phyloP scores from a whole-genome alignment of 1,140 invertebrate genomes.

The Orius insidiosus region DNA sequence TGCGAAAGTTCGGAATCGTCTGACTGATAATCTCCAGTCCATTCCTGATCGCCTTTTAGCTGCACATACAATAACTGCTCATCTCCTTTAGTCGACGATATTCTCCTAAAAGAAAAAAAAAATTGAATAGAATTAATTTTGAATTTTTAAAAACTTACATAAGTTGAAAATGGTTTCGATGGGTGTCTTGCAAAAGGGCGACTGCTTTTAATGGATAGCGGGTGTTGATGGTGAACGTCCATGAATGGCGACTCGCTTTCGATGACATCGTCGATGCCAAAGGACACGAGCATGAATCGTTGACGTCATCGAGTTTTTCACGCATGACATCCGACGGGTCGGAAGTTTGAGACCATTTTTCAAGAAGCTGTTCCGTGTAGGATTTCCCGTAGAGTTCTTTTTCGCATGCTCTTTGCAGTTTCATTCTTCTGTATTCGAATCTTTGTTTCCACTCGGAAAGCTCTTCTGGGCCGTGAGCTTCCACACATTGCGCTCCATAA shows the following conservation, averaged over 20 bases:
- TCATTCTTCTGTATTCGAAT: slow-evolving; percentile 44
- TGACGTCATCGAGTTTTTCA: slow-evolving; percentile 38
- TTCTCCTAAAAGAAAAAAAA: neutral
- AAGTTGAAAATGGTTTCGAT: slow-evolving; percentile 52
- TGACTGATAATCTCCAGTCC: slow-evolving; percentile 28
- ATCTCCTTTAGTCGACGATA: slow-evolving; percentile 1
- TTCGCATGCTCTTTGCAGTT: slow-evolving; percentile 43
- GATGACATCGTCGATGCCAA: slow-evolving; percentile 42
- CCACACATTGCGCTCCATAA: slow-evolving; percentile 52
- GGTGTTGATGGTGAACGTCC: slow-evolving; percentile 44
- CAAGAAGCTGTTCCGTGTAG: slow-evolving; percentile 45
- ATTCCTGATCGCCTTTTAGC: slow-evolving; percentile 35
- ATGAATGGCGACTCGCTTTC: slow-evolving; percentile 45
- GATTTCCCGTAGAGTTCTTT: slow-evolving; percentile 47
- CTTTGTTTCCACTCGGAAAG: slow-evolving; percentile 56
- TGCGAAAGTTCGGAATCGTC: slow-evolving; percentile 28
- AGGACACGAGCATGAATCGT: slow-evolving; percentile 39
- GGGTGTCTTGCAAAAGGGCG: slow-evolving; percentile 50
- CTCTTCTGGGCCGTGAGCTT: slow-evolving; percentile 55
- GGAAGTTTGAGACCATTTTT: slow-evolving; percentile 39
- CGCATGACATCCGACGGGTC: slow-evolving; percentile 37
- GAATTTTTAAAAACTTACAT: slow-evolving; percentile 26
- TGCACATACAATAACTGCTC: slow-evolving; percentile 17
- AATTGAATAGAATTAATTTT: neutral
- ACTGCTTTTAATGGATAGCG: slow-evolving; percentile 33